Conservation (phyloP, 2,888 invertebrate species). For the Nineta flava region DNA sequence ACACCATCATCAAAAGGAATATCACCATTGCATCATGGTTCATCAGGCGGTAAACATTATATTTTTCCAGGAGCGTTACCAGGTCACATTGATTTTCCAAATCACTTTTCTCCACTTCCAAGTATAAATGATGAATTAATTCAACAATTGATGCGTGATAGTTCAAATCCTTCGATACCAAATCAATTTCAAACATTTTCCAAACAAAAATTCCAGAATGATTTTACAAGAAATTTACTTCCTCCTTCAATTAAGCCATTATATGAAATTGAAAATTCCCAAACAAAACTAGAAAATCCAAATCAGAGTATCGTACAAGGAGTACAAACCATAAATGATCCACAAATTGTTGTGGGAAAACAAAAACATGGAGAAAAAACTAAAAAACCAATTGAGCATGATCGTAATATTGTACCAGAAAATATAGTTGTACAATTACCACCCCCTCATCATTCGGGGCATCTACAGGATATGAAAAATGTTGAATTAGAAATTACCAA, state of each 20-base stretch:
- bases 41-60: conserved; percentile 1
- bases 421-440: conserved; percentile 21
- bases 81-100: conserved; percentile 3
- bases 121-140: conserved; percentile 7
- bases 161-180: conserved; percentile 24
- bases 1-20: conserved; percentile 10
- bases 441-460: conserved; percentile 27
- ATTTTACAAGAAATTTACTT: conserved; percentile 29
- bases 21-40: not conserved
- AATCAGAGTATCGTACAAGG: conserved; percentile 19
- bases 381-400: conserved; percentile 14
- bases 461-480: conserved; percentile 18
- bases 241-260: conserved; percentile 30
- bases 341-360: conserved; percentile 8
- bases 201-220: conserved; percentile 27
- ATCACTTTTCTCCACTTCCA: not conserved
- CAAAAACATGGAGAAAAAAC: conserved; percentile 11
- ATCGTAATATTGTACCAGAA: conserved; percentile 11
- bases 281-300: conserved; percentile 24
- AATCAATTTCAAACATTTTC: conserved; percentile 23
- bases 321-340: conserved; percentile 1
- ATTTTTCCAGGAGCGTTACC: not conserved
- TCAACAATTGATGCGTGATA: conserved; percentile 5
- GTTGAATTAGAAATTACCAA: conserved; percentile 26
- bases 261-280: conserved; percentile 4